phyloP scores from a whole-genome alignment of 2,888 invertebrate species.

The Zygogramma bicolorata region DNA sequence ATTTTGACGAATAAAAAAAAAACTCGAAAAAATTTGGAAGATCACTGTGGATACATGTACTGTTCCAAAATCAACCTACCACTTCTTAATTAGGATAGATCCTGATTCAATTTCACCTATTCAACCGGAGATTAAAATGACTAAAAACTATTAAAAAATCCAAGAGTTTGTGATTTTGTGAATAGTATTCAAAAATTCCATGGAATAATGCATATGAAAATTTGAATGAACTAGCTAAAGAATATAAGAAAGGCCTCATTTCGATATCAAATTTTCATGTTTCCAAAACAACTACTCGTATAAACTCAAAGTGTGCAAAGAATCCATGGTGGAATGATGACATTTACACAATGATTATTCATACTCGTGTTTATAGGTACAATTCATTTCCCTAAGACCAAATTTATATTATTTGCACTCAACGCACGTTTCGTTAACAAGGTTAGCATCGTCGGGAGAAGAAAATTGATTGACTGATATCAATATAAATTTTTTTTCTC shows the following conservation, averaged over 20 bases:
- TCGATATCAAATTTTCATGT: not conserved
- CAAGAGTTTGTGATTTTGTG: not conserved
- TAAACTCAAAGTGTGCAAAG: not conserved
- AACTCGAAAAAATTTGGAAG: no score
- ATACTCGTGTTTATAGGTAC: not conserved
- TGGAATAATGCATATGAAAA: not conserved
- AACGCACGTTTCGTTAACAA: no score
- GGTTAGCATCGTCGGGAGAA: no score
- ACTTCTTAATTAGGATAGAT: not conserved
- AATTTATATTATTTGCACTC: no score
- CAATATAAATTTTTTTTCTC: no score
- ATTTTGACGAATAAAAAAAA: not conserved
- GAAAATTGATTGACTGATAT: no score
- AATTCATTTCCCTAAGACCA: no score
- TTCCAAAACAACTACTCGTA: not conserved
- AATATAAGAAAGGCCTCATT: not conserved
- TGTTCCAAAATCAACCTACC: not conserved
- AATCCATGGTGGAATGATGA: not conserved
- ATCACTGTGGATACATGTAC: not conserved
- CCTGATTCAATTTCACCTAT: not conserved
- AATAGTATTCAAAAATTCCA: not conserved
- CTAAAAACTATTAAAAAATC: not conserved
- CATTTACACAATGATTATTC: not conserved
- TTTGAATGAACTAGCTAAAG: not conserved
- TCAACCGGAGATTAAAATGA: not conserved